Evolutionary conservation across 1,140 invertebrate genomes (phyloP).

Genomic region (Chrysomallon squamiferum): DNA sequence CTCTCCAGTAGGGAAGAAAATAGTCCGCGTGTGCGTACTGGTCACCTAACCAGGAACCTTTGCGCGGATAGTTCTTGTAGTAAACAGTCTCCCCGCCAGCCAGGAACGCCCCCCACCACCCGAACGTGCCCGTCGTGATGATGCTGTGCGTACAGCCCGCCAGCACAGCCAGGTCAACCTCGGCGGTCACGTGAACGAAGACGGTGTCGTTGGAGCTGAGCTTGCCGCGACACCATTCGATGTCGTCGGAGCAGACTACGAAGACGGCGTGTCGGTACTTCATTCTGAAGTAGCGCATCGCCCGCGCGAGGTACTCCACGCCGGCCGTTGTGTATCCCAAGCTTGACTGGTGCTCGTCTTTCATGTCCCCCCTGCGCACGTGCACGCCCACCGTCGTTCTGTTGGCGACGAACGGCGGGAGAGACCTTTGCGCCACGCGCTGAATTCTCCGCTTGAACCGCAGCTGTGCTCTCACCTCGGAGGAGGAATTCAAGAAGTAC

Average conservation of each 20-base stretch:
- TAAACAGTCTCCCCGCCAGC: constrained; percentile 48
- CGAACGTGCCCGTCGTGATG: constrained; percentile 47
- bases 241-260: constrained; percentile 9
- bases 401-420: neutral
- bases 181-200: constrained; percentile 14
- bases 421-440: constrained; percentile 6
- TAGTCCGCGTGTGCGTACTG: constrained; percentile 29
- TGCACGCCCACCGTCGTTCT: constrained; percentile 22
- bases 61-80: constrained; percentile 30
- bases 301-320: constrained; percentile 11
- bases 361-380: constrained; percentile 33
- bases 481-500: constrained; percentile 32
- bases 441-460: constrained; percentile 22
- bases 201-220: constrained; percentile 14
- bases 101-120: constrained; percentile 56
- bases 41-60: constrained; percentile 17
- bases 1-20: constrained; percentile 41
- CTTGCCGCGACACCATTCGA: constrained; percentile 7
- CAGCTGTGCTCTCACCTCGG: constrained; percentile 27
- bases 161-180: constrained; percentile 52
- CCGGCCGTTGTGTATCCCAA: constrained; percentile 24
- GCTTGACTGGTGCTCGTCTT: constrained; percentile 2
- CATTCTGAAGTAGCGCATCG: constrained; percentile 18
- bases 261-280: constrained; percentile 9
- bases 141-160: constrained; percentile 50